phyloP scores from a whole-genome alignment of 1,140 invertebrate genomes.

The Elymnias hypermnestra region DNA sequence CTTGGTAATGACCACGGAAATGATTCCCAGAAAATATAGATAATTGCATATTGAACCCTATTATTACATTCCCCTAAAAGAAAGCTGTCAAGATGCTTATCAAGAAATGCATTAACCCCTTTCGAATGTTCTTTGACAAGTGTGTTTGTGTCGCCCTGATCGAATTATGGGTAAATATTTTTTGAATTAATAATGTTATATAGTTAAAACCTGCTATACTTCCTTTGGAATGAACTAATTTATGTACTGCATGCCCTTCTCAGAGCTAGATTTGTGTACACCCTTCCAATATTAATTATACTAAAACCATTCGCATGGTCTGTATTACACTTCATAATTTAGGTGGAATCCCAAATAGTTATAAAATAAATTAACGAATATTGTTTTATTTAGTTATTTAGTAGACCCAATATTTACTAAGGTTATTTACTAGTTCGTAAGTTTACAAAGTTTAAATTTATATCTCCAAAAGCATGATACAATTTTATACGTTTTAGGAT shows the following conservation, averaged over 20 bases:
- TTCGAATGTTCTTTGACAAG: slow-evolving; percentile 58
- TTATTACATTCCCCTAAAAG: slow-evolving; percentile 29
- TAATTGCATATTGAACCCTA: slow-evolving; percentile 13
- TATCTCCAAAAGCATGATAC: neutral
- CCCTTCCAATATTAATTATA: slow-evolving; percentile 35
- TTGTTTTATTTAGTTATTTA: neutral
- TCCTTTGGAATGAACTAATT: slow-evolving; percentile 72
- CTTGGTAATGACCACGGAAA: neutral
- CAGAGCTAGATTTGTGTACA: slow-evolving; percentile 50
- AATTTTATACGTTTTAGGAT: neutral
- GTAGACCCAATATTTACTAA: neutral
- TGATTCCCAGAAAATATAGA: slow-evolving; percentile 14
- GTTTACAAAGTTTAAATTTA: slow-evolving; percentile 4
- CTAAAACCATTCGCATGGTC: slow-evolving; percentile 55
- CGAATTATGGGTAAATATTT: slow-evolving; percentile 70
- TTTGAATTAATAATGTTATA: slow-evolving; percentile 63
- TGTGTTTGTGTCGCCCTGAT: slow-evolving; percentile 70
- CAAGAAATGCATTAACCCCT: slow-evolving; percentile 53
- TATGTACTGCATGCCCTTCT: slow-evolving; percentile 60
- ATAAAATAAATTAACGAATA: neutral
- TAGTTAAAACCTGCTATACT: slow-evolving; percentile 62
- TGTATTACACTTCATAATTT: neutral
- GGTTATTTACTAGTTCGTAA: too few relatives aligned
- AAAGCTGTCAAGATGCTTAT: slow-evolving; percentile 74
- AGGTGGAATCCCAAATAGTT: neutral